These are phyloP conservation scores for Cyclopterus lumpus DNA, from an alignment of 2,797 vertebrate species.

Conservation along the genomic window DNA sequence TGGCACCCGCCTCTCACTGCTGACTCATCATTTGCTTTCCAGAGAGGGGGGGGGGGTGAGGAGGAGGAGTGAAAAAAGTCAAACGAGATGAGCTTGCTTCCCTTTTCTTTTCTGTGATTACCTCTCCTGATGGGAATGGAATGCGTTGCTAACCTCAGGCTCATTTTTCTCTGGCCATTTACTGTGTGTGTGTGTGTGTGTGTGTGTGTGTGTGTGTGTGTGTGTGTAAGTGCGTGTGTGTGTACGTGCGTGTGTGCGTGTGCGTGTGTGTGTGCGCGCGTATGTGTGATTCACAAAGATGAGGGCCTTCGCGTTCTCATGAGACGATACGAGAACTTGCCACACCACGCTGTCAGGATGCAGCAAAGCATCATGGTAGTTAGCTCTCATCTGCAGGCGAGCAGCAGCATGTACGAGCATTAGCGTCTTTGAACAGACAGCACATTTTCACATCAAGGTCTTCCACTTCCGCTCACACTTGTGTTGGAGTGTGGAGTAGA, in stretches of 20 bases:
- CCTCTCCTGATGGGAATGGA: conserved; percentile 59
- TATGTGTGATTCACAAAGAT: conserved; percentile 2
- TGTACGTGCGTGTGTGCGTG: neutral
- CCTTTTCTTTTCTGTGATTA: conserved; percentile 60
- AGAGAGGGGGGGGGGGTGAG: neutral
- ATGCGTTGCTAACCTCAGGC: conserved; percentile 48
- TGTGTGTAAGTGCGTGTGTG: neutral
- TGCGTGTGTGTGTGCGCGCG: neutral
- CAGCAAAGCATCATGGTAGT: conserved; percentile 25
- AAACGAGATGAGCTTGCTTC: conserved; percentile 52
- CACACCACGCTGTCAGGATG: neutral
- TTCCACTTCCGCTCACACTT: conserved; percentile 32
- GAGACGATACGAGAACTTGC: conserved; percentile 20
- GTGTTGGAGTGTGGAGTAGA: conserved; percentile 4
- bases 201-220: neutral
- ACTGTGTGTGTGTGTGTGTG: conserved; percentile 3
- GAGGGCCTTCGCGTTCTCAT: conserved; percentile 3
- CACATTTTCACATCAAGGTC: conserved; percentile 54
- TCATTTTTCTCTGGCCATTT: conserved; percentile 31
- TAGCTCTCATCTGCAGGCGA: conserved; percentile 11
- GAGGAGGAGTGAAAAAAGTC: conserved; percentile 26
- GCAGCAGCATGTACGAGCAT: conserved; percentile 12
- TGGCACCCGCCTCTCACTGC: conserved; percentile 46
- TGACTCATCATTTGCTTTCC: conserved; percentile 66
- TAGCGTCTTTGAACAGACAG: conserved; percentile 43